Percentiles rank a stretch among this genome's conserved stretches.
Evolutionary conservation across 2,888 invertebrate genomes (phyloP).

Genomic region (Rhaphigaster nebulosa): DNA sequence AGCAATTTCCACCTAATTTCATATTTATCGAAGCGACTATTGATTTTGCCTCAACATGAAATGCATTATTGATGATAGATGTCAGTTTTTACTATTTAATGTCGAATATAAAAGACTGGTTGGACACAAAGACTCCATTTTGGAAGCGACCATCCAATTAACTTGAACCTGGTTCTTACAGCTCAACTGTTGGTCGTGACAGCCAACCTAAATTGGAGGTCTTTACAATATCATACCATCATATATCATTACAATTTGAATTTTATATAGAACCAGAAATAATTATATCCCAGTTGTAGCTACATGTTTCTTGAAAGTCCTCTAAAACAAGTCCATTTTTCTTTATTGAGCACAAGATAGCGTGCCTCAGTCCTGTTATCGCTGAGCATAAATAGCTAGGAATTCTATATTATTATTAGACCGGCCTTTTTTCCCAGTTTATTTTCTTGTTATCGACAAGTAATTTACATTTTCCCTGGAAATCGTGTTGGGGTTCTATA

Average conservation of each 20-base stretch:
- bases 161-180: background rate
- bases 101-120: background rate
- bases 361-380: background rate
- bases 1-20: too few relatives aligned
- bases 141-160: background rate
- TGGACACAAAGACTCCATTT: background rate
- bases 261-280: background rate
- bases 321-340: background rate
- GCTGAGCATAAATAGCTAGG: background rate
- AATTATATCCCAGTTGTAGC: background rate
- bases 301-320: background rate
- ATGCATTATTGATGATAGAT: too few relatives aligned
- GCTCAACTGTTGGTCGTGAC: background rate
- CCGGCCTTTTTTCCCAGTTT: background rate
- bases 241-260: background rate
- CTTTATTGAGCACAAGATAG: background rate
- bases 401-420: conserved; percentile 4
- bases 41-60: too few relatives aligned
- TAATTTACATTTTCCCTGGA: background rate
- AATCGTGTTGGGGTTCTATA: background rate
- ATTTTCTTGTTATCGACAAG: background rate
- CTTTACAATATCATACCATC: background rate
- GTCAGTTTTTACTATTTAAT: background rate
- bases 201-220: background rate
- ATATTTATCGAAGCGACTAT: too few relatives aligned